Conservation (phyloP, 1,140 invertebrate genomes). For the Anastrepha obliqua region DNA sequence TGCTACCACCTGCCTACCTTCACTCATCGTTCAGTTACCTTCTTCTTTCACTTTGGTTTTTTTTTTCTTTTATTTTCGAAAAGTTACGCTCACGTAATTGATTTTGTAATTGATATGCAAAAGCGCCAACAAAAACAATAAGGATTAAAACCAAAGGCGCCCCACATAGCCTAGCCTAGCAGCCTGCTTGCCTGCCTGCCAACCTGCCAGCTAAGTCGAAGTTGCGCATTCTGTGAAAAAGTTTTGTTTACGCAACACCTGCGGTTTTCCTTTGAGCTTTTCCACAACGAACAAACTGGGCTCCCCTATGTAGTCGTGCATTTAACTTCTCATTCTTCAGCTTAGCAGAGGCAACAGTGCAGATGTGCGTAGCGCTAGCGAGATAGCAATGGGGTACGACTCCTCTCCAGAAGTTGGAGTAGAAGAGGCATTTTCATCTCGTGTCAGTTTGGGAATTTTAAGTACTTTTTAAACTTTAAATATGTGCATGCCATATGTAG, state of each 20-base stretch:
- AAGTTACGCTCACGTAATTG: constrained; percentile 57
- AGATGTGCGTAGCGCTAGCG: too few species aligned
- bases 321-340: constrained; percentile 8
- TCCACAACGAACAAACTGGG: neutral
- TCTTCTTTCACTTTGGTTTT: neutral
- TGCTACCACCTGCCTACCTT: too few species aligned
- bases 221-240: constrained; percentile 45
- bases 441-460: constrained; percentile 45
- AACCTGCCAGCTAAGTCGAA: neutral
- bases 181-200: neutral
- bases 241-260: constrained; percentile 48
- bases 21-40: neutral
- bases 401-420: neutral
- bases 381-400: neutral
- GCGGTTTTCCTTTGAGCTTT: constrained; percentile 52
- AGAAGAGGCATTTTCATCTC: neutral
- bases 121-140: constrained; percentile 39
- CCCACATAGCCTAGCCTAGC: neutral
- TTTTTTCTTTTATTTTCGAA: constrained; percentile 22
- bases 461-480: constrained; percentile 43
- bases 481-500: neutral
- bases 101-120: constrained; percentile 59
- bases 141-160: neutral
- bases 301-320: neutral
- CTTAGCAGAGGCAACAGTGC: neutral